Base-by-base conservation (phyloP, 2,113 vertebrate genomes). In the Nothoprocta perdicaria region DNA sequence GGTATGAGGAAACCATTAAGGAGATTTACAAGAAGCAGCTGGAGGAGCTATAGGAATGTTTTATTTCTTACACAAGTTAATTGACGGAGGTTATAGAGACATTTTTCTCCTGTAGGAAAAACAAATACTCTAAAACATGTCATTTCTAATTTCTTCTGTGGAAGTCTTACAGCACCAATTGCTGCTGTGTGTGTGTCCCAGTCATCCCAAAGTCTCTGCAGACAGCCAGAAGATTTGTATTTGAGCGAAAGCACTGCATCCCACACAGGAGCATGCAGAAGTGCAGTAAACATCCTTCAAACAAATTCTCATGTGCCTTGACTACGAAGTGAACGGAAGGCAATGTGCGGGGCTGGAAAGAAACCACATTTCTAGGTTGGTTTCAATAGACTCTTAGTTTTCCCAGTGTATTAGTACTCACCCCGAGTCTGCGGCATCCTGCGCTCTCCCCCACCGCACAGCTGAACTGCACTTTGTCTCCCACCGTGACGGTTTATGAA, bases 241-340 rank as follows among this genome's bases (percentile, higher is more conserved):
- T 88, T 93, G 85, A 95, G 68, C 71, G 92, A 91, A 95, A 95
- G 78, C 87, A 93, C 83, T 81, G 76, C 87, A 88, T 95, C 86
- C 69, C 80, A 94, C 93, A 79, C 53, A 86, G 93, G 87, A 86
- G 87, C 94, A 72, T 84, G 85, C 12, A 2, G 67, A 96, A 96
- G 89, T 95, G 93, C 89, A 92, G 94, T 95, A 97, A 95, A 94
- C 93, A 93, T 96, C 92, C 93, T 95, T 96, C 95, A 95, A 95
- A 96, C 86, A 93, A 96, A 94, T 94, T 91, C 94, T 93, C 85
- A 88, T 96, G 95, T 96, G 95, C 92, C 87, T 48, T 87, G 96
- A 96, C 95, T 97, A 88, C 95, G 92, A 87, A 96, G 94, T 96
- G 90, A 95, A 94, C 90, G 85, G 92, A 96, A 95, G 94, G 94